Evolutionary conservation across 2,113 vertebrate genomes (phyloP), one percentile per base, ranked within the genome.

Genomic region (Rhizomys pruinosus): DNA sequence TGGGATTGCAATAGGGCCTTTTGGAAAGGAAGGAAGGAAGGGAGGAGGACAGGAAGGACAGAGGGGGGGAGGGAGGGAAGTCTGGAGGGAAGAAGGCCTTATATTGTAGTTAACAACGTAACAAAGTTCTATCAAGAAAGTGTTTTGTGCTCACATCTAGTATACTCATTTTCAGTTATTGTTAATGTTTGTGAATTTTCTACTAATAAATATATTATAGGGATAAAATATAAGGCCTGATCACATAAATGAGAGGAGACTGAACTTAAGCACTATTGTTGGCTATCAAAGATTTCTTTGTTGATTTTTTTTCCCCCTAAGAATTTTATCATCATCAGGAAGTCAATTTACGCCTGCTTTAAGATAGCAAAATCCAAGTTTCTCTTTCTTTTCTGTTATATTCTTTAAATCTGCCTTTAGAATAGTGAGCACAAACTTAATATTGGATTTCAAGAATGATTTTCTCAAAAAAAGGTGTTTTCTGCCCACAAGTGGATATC

Each of bases 401-500:
- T 86, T 82, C 89, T 96, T 94, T 37, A 81, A 91, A 89, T 3
- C 52, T 37, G 22, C 27, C 71, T 90, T n/a, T 16, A 6, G 20
- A 82, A 77, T 59, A 92, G 29, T 61, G 92, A 93, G 95, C 88
- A 92, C 79, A 92, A 92, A 90, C 19, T 85, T 96, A 95, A 91
- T 74, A 73, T 59, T 9, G 47, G 22, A 57, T 87, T 96, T 91
- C 44, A 89, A 55, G 68, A 89, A 84, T 85, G 57, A 84, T 95
- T 97, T 73, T 94, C 94, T 97, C 92, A 93, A 94, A 92, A 97
- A 91, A 97, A 63, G 92, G 91, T 74, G 25, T 37, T 87, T 59
- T 96, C 93, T 93, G 96, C 89, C 61, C 80, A 95, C 88, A 94
- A 96, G 92, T 93, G 78, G 15, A 79, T 91, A 92, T 73, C 92